These are phyloP conservation scores for Acanthosoma haemorrhoidale DNA, from an alignment of 2,888 invertebrate genomes.

Conservation along the genomic window DNA sequence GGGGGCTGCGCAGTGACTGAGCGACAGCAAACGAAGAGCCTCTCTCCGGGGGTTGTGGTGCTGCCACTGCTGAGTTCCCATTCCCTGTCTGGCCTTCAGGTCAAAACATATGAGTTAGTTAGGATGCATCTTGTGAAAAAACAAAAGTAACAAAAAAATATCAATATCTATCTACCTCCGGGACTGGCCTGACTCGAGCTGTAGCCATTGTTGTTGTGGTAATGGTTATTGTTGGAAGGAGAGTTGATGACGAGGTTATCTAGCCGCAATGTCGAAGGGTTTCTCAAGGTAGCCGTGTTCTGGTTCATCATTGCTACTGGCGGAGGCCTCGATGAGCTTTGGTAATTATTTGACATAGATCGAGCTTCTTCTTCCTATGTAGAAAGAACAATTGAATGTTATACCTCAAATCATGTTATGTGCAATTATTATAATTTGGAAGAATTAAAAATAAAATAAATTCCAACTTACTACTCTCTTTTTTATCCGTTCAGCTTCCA, in stretches of 20 bases:
- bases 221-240: conserved; percentile 37
- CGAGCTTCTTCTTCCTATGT: conserved; percentile 38
- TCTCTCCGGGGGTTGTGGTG: conserved; percentile 75
- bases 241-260: conserved; percentile 40
- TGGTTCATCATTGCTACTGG: too few relatives aligned
- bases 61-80: conserved; percentile 44
- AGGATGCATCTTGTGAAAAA: neutral
- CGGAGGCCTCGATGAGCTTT: conserved; percentile 27
- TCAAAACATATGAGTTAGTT: neutral
- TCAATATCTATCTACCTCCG: conserved; percentile 27
- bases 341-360: conserved; percentile 22
- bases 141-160: neutral
- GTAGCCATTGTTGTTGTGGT: conserved; percentile 40
- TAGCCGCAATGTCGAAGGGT: conserved; percentile 37
- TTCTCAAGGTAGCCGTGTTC: conserved; percentile 24
- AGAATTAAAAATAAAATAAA: neutral
- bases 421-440: neutral
- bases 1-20: conserved; percentile 35
- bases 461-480: conserved; percentile 42
- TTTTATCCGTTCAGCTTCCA: conserved; percentile 50
- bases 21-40: conserved; percentile 76
- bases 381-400: neutral
- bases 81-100: neutral
- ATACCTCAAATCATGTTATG: neutral
- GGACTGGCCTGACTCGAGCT: conserved; percentile 39